phyloP scores from a whole-genome alignment of 1,140 invertebrate species.

The Sitodiplosis mosellana region DNA sequence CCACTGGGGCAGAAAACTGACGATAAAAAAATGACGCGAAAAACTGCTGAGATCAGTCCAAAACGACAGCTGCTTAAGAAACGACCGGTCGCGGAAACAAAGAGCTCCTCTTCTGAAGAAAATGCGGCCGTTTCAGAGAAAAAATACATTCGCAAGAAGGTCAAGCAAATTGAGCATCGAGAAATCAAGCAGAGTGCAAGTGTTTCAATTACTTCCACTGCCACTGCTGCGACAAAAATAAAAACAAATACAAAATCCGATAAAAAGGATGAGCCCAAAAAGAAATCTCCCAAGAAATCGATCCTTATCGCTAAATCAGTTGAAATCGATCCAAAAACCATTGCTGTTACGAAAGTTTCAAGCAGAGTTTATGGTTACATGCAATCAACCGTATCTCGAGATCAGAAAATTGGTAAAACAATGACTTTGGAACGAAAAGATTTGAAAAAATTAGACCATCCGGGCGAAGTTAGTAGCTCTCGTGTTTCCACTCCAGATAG shows the following conservation, averaged over 20 bases:
- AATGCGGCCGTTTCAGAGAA: not conserved
- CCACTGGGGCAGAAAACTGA: no score
- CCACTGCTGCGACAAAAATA: not conserved
- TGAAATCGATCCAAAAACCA: not conserved
- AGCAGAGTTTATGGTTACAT: slow-evolving; percentile 22
- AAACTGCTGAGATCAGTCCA: not conserved
- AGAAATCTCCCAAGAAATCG: not conserved
- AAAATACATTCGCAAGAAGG: not conserved
- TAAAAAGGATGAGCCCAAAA: not conserved
- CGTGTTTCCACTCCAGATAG: not conserved
- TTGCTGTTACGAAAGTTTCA: not conserved
- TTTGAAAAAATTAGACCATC: no score
- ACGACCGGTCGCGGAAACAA: not conserved
- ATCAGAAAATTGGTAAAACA: slow-evolving; percentile 25
- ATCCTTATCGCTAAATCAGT: not conserved
- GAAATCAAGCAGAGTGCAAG: not conserved
- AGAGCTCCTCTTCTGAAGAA: not conserved
- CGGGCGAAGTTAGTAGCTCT: not conserved
- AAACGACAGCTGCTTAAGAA: not conserved
- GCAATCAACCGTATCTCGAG: slow-evolving; percentile 27
- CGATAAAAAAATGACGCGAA: not conserved
- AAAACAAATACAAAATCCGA: not conserved
- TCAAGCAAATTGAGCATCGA: not conserved
- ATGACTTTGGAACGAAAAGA: no score
- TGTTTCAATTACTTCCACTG: not conserved